Evolutionary conservation across 2,888 invertebrate species (phyloP), one percentile per base, ranked within the genome.

Genomic region (Cosmia trapezina): DNA sequence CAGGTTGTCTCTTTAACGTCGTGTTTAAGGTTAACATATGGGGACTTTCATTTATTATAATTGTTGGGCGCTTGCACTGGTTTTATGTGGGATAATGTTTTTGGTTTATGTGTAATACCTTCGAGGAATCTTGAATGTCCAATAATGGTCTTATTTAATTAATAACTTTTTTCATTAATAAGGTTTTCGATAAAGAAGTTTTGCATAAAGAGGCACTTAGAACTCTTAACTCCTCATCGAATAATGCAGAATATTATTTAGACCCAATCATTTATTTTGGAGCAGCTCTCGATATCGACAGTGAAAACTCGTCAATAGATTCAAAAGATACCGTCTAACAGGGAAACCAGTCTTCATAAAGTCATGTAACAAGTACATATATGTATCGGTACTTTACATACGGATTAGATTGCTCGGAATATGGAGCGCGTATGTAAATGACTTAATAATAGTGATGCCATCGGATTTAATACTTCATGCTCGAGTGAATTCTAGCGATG

Each of bases 371-470:
- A 68, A 78, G 78, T 80, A 78, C 80, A 56, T 85, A 75, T 78
- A 73, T 68, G 81, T 73, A 81, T 70, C 67, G 65, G 70, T 71
- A 76, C 82, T 83, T 83, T 74, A 81, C 83, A 79, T 81, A 79
- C 57, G 79, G 57, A 81, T 83, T 81, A 83, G 79, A 84, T 81
- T 72, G 74, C 70, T 65, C 73, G 80, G 83, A 87, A 85, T 88
- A 88, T 89, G 84, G 87, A 87, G 81, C 88, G 78, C 86, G 89
- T 91, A 91, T 92, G 91, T 88, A 90, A 92, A 92, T 91, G 86
- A 76, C 86, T 89, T 80, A 87, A 89, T 90, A 84, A 80, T 79
- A 73, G 81, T 78, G 73, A 73, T 76, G 77, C 54, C 73, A 73
- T 70, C 66, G 56, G 47, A 72, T 76, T 69, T 63, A 81, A 70